These are phyloP conservation scores for Boloria euphrosyne DNA, from an alignment of 2,888 invertebrate species.

Conservation along the genomic window DNA sequence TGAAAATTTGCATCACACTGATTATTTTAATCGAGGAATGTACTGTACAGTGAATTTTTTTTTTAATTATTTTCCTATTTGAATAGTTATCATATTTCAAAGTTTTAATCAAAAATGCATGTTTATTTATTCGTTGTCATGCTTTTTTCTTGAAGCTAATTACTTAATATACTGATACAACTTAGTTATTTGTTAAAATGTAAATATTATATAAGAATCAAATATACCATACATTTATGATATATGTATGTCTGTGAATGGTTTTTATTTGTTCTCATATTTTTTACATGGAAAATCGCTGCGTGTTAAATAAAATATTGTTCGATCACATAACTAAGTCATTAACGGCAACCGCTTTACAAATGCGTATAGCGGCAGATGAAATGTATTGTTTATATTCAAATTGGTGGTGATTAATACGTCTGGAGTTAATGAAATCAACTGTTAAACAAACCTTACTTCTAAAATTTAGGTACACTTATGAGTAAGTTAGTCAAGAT, in stretches of 20 bases:
- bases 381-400: no score
- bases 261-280: neutral
- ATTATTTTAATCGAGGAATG: no score
- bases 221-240: constrained; percentile 1
- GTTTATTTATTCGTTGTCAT: neutral
- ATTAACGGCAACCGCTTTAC: no score
- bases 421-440: no score
- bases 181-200: neutral
- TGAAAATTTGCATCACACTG: no score
- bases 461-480: neutral
- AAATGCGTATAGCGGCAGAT: no score
- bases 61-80: constrained; percentile 7
- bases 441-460: no score
- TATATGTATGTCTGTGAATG: neutral
- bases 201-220: constrained; percentile 10
- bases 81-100: no score
- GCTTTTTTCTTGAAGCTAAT: neutral
- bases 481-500: constrained; percentile 17
- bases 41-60: constrained; percentile 1
- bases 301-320: no score
- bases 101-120: constrained; percentile 4
- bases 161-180: neutral
- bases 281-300: neutral
- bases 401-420: no score
- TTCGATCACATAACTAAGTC: no score